phyloP scores from a whole-genome alignment of 2,888 invertebrate species.

The Barypeithes pellucidus region DNA sequence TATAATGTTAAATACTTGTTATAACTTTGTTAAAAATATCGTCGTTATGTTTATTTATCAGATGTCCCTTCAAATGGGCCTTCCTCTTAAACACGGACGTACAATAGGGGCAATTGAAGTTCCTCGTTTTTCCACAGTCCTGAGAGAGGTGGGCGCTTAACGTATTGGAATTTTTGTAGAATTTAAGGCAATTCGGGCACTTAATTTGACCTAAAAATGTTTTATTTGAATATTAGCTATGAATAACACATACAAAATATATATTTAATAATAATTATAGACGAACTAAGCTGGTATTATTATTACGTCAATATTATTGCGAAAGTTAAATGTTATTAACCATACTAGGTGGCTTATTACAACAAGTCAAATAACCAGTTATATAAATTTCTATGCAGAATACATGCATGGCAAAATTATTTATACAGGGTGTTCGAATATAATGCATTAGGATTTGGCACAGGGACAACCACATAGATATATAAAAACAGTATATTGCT shows the following conservation, averaged over 20 bases:
- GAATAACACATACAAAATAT: neutral
- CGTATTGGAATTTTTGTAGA: constrained; percentile 56
- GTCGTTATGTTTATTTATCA: constrained; percentile 27
- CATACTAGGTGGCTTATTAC: too few species aligned
- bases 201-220: constrained; percentile 23
- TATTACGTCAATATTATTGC: too few species aligned
- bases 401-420: too few species aligned
- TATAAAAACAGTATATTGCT: too few species aligned
- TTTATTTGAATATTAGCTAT: too few species aligned
- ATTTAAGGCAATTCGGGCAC: constrained; percentile 55
- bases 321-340: too few species aligned
- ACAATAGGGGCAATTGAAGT: constrained; percentile 50
- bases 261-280: neutral
- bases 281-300: neutral
- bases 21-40: neutral
- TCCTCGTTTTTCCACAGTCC: constrained; percentile 57
- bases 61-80: constrained; percentile 46
- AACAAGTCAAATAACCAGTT: too few species aligned
- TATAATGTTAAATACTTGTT: neutral
- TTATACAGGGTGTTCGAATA: too few species aligned
- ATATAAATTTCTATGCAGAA: too few species aligned
- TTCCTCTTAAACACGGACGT: constrained; percentile 51
- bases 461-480: too few species aligned
- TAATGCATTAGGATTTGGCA: too few species aligned
- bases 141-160: constrained; percentile 54